Conservation (phyloP, 1,140 invertebrate genomes). For the Sitophilus oryzae region DNA sequence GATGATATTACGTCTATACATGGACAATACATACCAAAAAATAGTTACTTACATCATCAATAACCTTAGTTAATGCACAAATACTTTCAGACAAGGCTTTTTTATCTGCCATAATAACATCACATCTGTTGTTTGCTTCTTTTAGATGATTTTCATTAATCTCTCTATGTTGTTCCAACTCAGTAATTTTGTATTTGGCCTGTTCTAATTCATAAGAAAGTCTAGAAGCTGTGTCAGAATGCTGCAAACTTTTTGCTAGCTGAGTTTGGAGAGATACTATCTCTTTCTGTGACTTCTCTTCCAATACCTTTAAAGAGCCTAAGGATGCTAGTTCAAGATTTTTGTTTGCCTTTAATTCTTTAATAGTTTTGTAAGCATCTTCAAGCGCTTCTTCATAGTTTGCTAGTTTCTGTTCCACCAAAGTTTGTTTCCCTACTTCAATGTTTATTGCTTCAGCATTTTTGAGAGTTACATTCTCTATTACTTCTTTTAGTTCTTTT, state of each 20-base stretch:
- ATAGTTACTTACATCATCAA: neutral
- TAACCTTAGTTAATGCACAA: neutral
- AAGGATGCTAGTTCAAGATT: neutral
- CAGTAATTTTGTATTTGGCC: neutral
- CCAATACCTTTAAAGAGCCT: neutral
- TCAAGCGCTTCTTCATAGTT: constrained; percentile 11
- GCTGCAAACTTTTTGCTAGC: neutral
- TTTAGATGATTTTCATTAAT: neutral
- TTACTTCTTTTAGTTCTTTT: constrained; percentile 6
- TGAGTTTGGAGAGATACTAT: neutral
- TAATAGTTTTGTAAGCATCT: constrained; percentile 9
- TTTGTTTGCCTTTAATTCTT: neutral
- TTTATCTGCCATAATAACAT: neutral
- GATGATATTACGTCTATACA: neutral
- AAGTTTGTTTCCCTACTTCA: neutral
- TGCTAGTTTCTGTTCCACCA: neutral
- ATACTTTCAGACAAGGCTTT: neutral
- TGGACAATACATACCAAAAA: neutral
- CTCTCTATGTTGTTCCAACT: neutral
- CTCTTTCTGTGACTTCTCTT: neutral
- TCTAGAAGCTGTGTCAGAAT: neutral
- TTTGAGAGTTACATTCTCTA: neutral
- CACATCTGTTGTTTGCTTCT: neutral
- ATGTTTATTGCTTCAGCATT: neutral
- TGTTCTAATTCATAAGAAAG: neutral